These are phyloP conservation scores for Polyommatus icarus DNA, from an alignment of 2,888 invertebrate species.

Conservation along the genomic window DNA sequence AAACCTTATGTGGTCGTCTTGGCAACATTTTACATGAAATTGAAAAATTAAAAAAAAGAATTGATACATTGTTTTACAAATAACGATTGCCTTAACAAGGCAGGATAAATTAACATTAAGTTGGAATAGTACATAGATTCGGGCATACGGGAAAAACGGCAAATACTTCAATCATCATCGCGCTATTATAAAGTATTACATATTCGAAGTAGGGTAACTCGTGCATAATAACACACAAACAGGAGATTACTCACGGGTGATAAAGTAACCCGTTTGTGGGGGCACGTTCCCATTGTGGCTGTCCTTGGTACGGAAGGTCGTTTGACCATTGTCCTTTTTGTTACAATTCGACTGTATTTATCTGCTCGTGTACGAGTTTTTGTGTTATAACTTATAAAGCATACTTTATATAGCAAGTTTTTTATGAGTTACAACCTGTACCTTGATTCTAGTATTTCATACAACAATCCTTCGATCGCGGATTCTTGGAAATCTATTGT, in stretches of 20 bases:
- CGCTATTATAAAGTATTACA: background rate
- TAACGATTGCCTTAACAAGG: no score
- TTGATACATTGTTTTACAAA: no score
- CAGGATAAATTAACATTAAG: no score
- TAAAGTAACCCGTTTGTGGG: conserved; percentile 51
- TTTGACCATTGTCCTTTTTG: conserved; percentile 42
- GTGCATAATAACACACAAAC: conserved; percentile 5
- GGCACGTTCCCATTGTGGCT: conserved; percentile 60
- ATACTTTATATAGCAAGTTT: background rate
- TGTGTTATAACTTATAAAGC: background rate
- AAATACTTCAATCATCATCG: background rate
- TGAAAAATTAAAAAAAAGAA: no score
- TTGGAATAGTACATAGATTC: no score
- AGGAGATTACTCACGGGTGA: conserved; percentile 7
- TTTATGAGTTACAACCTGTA: background rate
- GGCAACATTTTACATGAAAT: no score
- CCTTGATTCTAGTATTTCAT: background rate
- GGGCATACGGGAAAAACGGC: no score
- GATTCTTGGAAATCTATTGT: no score
- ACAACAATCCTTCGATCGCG: no score
- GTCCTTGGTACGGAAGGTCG: conserved; percentile 68
- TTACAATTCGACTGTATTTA: background rate
- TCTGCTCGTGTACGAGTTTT: background rate
- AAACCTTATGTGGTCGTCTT: no score
- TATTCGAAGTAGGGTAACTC: background rate